Evolutionary conservation across 2,797 vertebrate species (phyloP), one percentile per base, ranked within the genome.

Genomic region (Phyllotis vaccarum): DNA sequence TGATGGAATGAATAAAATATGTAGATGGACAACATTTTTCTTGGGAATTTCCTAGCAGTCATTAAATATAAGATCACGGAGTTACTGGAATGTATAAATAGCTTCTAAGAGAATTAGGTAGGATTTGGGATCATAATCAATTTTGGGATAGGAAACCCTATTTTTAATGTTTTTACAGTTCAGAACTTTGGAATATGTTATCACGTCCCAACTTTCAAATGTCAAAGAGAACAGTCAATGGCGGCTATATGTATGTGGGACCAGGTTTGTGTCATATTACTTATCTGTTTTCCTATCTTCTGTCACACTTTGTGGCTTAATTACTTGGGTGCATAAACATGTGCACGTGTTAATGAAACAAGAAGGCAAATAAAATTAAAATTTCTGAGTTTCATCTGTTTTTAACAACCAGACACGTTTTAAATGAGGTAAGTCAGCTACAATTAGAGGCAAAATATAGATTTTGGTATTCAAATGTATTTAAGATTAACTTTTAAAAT

Each of bases 401-500:
- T 75, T 95, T 46, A 86, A 89, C 68, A 91, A 75, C 70, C n/a
- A 94, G 7, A 93, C 46, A 70, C 11, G 62, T 79, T 90, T 95
- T 91, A 95, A 93, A 64, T 78, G 93, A 76, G 11, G 29, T 60
- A 90, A 72, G 29, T 6, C 37, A 91, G 19, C 17, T 90, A 87
- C 21, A 86, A 60, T 76, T 91, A 85, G 9, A 93, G 17, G 29
- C 6, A 90, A 95, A 88, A 96, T 72, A 89, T 13, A 95, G 27
- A 85, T 90, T 92, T 96, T 89, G 72, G 10, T 82, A 94, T 89
- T 93, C 86, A 95, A 86, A 95, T 91, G 16, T 91, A 96, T 96
- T 96, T 96, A 96, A 72, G 34, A 96, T 96, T 96, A 95, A 72
- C 29, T 90, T 24, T 93, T 62, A 93, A 89, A 58, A 75, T 86